These are phyloP conservation scores for Arctopsyche grandis DNA, from an alignment of 1,140 invertebrate species.

Conservation along the genomic window DNA sequence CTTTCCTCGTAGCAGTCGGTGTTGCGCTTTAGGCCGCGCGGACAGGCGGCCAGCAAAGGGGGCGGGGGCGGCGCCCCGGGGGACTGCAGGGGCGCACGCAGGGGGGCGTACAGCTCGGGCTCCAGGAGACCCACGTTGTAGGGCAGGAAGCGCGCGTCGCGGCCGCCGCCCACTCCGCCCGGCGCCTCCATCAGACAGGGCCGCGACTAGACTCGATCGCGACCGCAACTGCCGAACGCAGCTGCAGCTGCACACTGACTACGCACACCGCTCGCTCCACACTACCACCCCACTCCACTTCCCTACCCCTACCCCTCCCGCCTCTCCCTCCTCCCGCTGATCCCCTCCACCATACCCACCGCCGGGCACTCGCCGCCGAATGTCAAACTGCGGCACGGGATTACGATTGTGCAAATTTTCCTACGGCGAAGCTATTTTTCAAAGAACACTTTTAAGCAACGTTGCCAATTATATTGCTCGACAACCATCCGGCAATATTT, in stretches of 20 bases:
- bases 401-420: no score
- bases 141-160: slow-evolving; percentile 85
- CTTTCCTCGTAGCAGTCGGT: slow-evolving; percentile 81
- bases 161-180: slow-evolving; percentile 71
- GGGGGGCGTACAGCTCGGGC: slow-evolving; percentile 79
- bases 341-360: no score
- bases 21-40: slow-evolving; percentile 74
- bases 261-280: slow-evolving; percentile 65
- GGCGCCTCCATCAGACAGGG: slow-evolving; percentile 77
- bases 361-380: no score
- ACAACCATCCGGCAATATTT: no score
- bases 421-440: no score
- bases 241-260: slow-evolving; percentile 59
- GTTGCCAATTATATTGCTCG: no score
- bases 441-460: no score
- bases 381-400: neutral
- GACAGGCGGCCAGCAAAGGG: slow-evolving; percentile 63
- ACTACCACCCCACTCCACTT: slow-evolving; percentile 40
- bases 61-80: slow-evolving; percentile 65
- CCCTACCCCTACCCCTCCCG: neutral
- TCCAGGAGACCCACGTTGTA: slow-evolving; percentile 83
- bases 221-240: slow-evolving; percentile 64
- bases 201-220: slow-evolving; percentile 63
- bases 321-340: no score
- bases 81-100: slow-evolving; percentile 67